phyloP scores from a whole-genome alignment of 2,113 vertebrate genomes.

The Onychostoma macrolepis region DNA sequence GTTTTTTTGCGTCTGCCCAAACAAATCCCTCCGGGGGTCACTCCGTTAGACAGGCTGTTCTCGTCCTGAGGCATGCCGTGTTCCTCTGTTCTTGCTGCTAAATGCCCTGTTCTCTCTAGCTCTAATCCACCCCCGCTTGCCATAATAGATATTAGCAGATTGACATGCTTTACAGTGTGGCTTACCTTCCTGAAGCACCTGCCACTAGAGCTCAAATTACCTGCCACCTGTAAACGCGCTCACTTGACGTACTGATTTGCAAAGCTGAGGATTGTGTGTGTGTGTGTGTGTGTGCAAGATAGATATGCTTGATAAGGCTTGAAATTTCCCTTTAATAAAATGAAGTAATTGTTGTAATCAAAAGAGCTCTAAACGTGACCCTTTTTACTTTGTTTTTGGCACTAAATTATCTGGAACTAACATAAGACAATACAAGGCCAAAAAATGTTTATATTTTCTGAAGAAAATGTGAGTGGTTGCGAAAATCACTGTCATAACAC shows the following conservation, averaged over 20 bases:
- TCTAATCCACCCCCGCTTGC: constrained; percentile 35
- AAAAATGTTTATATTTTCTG: background rate
- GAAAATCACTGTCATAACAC: background rate
- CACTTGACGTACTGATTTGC: constrained; percentile 41
- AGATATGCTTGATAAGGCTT: constrained; percentile 41
- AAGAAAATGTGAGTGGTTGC: background rate
- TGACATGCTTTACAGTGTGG: constrained; percentile 50
- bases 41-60: constrained; percentile 36
- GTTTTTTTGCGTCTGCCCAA: constrained; percentile 40
- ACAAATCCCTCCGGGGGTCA: constrained; percentile 44
- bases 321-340: constrained; percentile 47
- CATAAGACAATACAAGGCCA: background rate
- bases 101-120: constrained; percentile 43
- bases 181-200: constrained; percentile 50
- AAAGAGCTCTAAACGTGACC: background rate
- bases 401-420: background rate
- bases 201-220: constrained; percentile 55
- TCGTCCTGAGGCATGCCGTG: constrained; percentile 33
- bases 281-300: constrained; percentile 30
- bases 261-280: constrained; percentile 38
- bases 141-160: constrained; percentile 53
- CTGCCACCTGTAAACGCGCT: constrained; percentile 39
- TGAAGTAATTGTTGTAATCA: constrained; percentile 35
- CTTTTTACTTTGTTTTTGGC: background rate
- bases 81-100: constrained; percentile 41